Base-by-base conservation (phyloP, 1,140 invertebrate species). In the Pogonomyrmex californicus region DNA sequence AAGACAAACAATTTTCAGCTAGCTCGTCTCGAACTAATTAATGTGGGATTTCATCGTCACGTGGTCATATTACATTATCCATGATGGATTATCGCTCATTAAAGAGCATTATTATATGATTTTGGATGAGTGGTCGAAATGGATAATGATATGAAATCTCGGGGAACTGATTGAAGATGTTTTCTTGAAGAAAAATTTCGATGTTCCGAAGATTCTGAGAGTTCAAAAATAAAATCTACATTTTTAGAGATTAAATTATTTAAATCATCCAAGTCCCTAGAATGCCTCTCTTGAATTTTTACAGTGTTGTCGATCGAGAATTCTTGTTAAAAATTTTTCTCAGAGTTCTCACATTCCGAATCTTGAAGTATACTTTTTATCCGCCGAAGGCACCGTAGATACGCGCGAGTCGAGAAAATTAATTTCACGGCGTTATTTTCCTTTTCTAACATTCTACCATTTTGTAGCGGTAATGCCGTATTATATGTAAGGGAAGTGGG, bases 1-100 rank as follows among this genome's bases (percentile, higher is more conserved):
- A 93, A 94, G 86, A 89, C 89, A 94, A 94, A 94, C 92, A 93
- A 87, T 93, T 92, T 93, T 92, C 88, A 91, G 23, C 88, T 89
- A 73, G 77, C 88, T 91, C 93, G 87, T 91, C 90, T 92, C 91
- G 89, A 92, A 93, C 92, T 94, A 94, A 94, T 94, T 94, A 94
- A 94, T 88, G 93, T 92, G 92, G 86, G 91, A 93, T 93, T 87
- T 78, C 68, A n/a, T 41, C 87, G 66, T 63, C 87, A 83, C 44
- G 66, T 73, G 56, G 41, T 47, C 75, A 81, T 71, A 90, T 87
- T 60, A 66, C 79, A 49, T 83, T 83, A 83, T 49, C 76, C 23
- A 23, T 23, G 71, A 10, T 17, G 44, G 54, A 83, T 83, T 83
- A 83, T 83, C 38, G 30, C 23, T 10, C 10, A 33, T 83, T 60